Evolutionary conservation across 2,888 invertebrate genomes (phyloP), one percentile per base, ranked within the genome.

Genomic region (Harpalus rubripes): DNA sequence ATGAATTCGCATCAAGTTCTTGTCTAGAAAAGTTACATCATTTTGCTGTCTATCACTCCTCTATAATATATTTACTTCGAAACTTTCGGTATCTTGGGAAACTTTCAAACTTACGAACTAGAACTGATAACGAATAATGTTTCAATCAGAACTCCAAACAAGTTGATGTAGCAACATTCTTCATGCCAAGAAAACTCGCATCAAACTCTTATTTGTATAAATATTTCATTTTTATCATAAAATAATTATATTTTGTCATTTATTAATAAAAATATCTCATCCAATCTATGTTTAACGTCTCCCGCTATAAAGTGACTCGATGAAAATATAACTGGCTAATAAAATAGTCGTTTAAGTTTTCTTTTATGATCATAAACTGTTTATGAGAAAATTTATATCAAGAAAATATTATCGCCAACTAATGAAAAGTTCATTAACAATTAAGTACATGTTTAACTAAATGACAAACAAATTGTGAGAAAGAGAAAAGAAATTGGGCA

Each of bases 71-170:
- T 65, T 81, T 81, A 68, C 56, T 41, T 22, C 18, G 18, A 68
- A 81, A 81, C 65, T 68, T 68, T 81, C 1, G n/a, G 8, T 68
- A 65, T 78, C 78, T 78, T 22, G 1, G 44, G 58, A 78, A 58
- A 78, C 58, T 58, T 78, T 58, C 26, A 16, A 58, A 78, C 56
- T 78, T 26, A 78, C n/a, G 18, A 78, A 58, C 22, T 10, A 56
- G 56, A 59, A 16, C 80, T 80, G 80, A 80, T 80, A 80, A 80
- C 41, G 44, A 61, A 80, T 80, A 80, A 80, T 80, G 80, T 80
- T 61, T 80, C 78, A 78, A 78, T 78, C 78, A 78, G 58, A 78
- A 80, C 80, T 59, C 4, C 12, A 12, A 32, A 78, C 7, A 56
- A 52, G 72, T 44, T 44, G 72, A 74, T 44, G 72, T 44, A 10